Evolutionary conservation across 2,113 vertebrate genomes (phyloP).

Genomic region (Sprattus sprattus): DNA sequence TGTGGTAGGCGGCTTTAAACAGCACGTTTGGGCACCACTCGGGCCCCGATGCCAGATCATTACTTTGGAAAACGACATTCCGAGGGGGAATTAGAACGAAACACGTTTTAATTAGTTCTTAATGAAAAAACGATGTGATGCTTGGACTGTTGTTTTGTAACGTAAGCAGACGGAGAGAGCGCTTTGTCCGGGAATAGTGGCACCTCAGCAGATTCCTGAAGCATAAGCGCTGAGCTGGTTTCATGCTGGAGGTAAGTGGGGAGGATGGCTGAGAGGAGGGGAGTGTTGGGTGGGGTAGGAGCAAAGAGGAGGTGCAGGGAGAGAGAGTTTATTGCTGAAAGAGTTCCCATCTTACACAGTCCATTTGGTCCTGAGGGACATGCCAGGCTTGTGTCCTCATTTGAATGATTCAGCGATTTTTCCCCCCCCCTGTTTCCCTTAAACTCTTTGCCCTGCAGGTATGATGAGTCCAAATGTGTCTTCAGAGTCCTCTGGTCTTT

Average conservation of each 20-base stretch:
- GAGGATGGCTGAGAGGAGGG: background rate
- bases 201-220: conserved; percentile 47
- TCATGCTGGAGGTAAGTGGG: background rate
- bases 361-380: background rate
- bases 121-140: conserved; percentile 56
- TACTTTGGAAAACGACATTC: conserved; percentile 50
- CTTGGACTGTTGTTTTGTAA: conserved; percentile 33
- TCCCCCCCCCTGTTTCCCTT: background rate
- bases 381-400: background rate
- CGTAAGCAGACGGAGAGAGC: conserved; percentile 41
- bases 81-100: conserved; percentile 54
- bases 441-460: conserved; percentile 69
- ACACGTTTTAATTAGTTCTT: conserved; percentile 62
- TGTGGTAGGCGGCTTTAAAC: conserved; percentile 36
- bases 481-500: conserved; percentile 73
- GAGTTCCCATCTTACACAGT: background rate
- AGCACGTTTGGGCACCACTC: conserved; percentile 40
- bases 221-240: conserved; percentile 14
- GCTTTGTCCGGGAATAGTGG: conserved; percentile 46
- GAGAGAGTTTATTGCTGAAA: background rate
- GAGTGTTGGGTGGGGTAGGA: background rate
- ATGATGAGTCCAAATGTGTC: conserved; percentile 68
- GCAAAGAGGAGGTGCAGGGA: background rate
- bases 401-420: conserved; percentile 4
- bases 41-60: conserved; percentile 41